Evolutionary conservation across 2,888 invertebrate genomes (phyloP).

Genomic region (Drosophila pseudotakahashii): DNA sequence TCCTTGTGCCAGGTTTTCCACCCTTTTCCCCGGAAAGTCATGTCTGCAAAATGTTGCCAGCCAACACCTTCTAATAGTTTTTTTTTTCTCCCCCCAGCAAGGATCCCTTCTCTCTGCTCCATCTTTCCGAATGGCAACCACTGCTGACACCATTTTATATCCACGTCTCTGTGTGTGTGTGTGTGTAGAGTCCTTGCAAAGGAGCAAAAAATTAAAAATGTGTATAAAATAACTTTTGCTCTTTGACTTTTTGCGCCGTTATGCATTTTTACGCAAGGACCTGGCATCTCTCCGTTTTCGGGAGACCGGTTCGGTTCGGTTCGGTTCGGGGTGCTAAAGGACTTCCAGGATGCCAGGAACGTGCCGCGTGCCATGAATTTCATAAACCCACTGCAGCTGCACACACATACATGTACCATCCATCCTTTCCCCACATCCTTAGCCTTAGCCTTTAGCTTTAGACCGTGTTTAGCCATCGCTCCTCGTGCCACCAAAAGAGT

Average conservation of each 20-base stretch:
- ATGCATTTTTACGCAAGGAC: constrained; percentile 59
- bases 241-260: constrained; percentile 70
- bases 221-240: constrained; percentile 67
- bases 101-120: background rate
- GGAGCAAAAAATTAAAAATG: constrained; percentile 60
- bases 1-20: constrained; percentile 29
- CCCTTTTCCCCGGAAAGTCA: constrained; percentile 43
- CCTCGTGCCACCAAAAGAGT: constrained; percentile 26
- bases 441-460: constrained; percentile 1
- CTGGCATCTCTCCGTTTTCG: constrained; percentile 26
- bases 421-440: constrained; percentile 11
- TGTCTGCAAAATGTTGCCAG: constrained; percentile 64
- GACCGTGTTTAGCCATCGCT: constrained; percentile 26
- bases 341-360: constrained; percentile 38
- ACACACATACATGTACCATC: background rate
- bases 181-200: constrained; percentile 27
- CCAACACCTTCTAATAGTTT: constrained; percentile 69
- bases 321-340: constrained; percentile 23
- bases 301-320: background rate
- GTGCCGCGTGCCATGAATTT: constrained; percentile 53
- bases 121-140: constrained; percentile 60
- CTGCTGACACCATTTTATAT: constrained; percentile 71
- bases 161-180: constrained; percentile 16
- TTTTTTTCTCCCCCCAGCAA: background rate
- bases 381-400: constrained; percentile 25